phyloP scores from a whole-genome alignment of 1,140 invertebrate genomes.

The Drosophila nigromelanica region DNA sequence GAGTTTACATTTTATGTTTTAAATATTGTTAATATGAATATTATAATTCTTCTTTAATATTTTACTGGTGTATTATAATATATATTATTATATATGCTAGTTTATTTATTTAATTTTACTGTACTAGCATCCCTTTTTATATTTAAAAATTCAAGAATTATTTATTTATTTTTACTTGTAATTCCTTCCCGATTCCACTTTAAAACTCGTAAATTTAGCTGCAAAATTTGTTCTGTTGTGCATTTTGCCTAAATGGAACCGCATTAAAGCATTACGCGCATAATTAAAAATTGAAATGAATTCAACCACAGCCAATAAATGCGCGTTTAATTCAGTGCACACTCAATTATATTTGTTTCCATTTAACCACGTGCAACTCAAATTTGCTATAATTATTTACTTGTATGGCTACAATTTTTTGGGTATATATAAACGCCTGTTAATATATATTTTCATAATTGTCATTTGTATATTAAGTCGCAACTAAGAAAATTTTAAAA shows the following conservation, averaged over 20 bases:
- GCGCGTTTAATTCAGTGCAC: constrained; percentile 31
- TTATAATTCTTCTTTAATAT: not conserved
- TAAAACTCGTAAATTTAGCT: constrained; percentile 30
- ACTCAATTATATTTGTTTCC: constrained; percentile 22
- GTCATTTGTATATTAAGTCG: too few species aligned
- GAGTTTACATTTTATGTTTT: constrained; percentile 28
- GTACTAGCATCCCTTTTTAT: too few species aligned
- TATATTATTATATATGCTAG: not conserved
- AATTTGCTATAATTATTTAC: constrained; percentile 15
- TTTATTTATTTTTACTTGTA: constrained; percentile 20
- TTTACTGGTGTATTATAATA: too few species aligned
- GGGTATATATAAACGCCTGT: too few species aligned
- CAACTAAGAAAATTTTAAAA: too few species aligned
- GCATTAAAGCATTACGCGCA: constrained; percentile 40
- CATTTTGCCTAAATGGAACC: constrained; percentile 17
- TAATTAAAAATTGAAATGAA: constrained; percentile 61
- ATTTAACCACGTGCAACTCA: constrained; percentile 3
- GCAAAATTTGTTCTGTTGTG: constrained; percentile 10
- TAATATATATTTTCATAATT: too few species aligned
- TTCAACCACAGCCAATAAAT: constrained; percentile 51
- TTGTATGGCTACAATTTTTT: not conserved
- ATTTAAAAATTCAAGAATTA: too few species aligned
- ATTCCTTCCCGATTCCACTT: constrained; percentile 39
- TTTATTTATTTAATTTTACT: too few species aligned
- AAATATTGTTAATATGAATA: not conserved